Base-by-base conservation (phyloP, 1,140 invertebrate genomes). In the Vanessa tameamea region DNA sequence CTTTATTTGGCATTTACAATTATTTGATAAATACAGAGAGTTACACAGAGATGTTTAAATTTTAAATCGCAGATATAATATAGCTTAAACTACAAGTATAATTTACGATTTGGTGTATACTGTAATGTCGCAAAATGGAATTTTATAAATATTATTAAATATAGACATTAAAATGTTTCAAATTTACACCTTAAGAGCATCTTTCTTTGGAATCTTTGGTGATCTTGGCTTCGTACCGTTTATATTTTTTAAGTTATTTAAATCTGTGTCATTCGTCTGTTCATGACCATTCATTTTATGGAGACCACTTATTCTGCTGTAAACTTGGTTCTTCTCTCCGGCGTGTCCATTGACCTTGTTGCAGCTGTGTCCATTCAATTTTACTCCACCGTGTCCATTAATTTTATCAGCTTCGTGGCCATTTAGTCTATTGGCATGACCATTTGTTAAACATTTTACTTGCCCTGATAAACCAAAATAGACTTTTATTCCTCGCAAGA, bases 171-270 rank as follows among this genome's bases (percentile, higher is more conserved):
- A 72, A 69, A 57, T 37, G 64, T 69, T 82, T 57, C 20, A 85
- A 63, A 67, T 48, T 77, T 84, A 85, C 63, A 86, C 90, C 80
- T 91, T 91, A 78, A 92, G 78, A 72, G 90, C 89, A 71, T 91
- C 88, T 73, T 82, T 84, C 83, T 91, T 92, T 76, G 81, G 82
- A 77, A 90, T 91, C 88, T 91, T 92, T 87, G 90, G 89, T 87
- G 89, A 80, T 63, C 81, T 75, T 79, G 87, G 80, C 84, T 88
- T 83, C 50, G 83, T 79, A 71, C 80, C 80, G 74, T 84, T 82
- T 55, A 57, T 78, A 63, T 79, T 84, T 72, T 84, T 81, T 73
- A 77, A 84, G 51, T 80, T 76, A 37, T 76, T 73, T 37, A 87
- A 47, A 31, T 87, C 84, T 4, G 61, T 59, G 47, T 79, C 75